Conservation (phyloP, 1,140 invertebrate genomes). For the Venustaconcha ellipsiformis region DNA sequence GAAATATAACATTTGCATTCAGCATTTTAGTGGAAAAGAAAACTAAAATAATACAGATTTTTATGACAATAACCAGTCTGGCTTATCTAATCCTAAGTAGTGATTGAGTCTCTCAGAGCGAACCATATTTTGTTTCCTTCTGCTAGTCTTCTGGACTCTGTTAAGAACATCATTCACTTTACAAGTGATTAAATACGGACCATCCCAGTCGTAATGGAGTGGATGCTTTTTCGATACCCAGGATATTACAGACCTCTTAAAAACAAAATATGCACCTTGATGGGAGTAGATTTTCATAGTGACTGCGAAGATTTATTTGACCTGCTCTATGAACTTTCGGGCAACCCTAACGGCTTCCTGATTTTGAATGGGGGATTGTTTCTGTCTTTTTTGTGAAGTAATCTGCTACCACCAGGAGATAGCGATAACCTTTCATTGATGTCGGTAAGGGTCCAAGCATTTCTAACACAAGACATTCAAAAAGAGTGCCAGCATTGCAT, state of each 20-base stretch:
- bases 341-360: constrained; percentile 34
- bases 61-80: too few relatives aligned
- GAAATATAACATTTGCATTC: too few relatives aligned
- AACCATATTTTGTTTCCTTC: too few relatives aligned
- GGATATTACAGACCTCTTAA: constrained; percentile 5
- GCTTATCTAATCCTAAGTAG: too few relatives aligned
- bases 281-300: constrained; percentile 29
- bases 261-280: constrained; percentile 48
- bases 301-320: constrained; percentile 37
- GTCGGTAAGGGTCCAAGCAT: constrained; percentile 4
- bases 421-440: constrained; percentile 28
- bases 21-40: too few relatives aligned
- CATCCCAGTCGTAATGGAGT: constrained; percentile 20
- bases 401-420: constrained; percentile 47
- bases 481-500: background rate
- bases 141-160: too few relatives aligned
- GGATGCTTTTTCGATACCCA: constrained; percentile 29
- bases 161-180: too few relatives aligned
- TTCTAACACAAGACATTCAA: constrained; percentile 6
- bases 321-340: constrained; percentile 37
- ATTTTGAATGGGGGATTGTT: constrained; percentile 34
- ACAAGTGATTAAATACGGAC: too few relatives aligned
- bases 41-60: too few relatives aligned
- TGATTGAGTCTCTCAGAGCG: too few relatives aligned
- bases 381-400: constrained; percentile 48